Conservation (phyloP, 2,888 invertebrate species). For the Conchocele bisecta region DNA sequence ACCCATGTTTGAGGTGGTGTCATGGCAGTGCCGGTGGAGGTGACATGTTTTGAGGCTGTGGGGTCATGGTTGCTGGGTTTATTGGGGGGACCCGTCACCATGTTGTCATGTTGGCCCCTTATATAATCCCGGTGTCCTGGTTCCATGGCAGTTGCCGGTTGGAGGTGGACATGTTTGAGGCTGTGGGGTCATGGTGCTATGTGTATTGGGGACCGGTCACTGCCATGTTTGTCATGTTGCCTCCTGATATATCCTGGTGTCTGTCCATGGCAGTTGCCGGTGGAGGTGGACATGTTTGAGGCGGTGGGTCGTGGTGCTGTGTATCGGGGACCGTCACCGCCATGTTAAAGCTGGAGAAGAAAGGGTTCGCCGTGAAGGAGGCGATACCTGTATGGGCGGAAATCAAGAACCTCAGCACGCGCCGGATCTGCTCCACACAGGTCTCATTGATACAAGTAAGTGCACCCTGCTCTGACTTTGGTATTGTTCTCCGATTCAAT, state of each 20-base stretch:
- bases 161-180: too few species aligned
- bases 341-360: slow-evolving; percentile 72
- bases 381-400: slow-evolving; percentile 78
- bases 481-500: too few species aligned
- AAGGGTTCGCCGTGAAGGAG: slow-evolving; percentile 75
- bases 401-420: slow-evolving; percentile 76
- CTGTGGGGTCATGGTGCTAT: too few species aligned
- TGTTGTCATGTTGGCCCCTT: too few species aligned
- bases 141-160: too few species aligned
- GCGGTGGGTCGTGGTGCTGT: slow-evolving; percentile 78
- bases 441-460: slow-evolving; percentile 77
- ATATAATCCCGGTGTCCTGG: too few species aligned
- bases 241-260: too few species aligned
- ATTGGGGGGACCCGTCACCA: too few species aligned
- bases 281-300: slow-evolving; percentile 78
- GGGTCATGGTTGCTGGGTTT: slow-evolving; percentile 78
- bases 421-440: slow-evolving; percentile 73
- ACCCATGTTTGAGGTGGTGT: slow-evolving; percentile 77
- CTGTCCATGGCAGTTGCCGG: slow-evolving; percentile 65
- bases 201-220: too few species aligned
- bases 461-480: too few species aligned
- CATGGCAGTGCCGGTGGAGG: slow-evolving; percentile 73
- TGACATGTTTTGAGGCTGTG: too few species aligned
- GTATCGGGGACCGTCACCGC: slow-evolving; percentile 78
- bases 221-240: too few species aligned